These are phyloP conservation scores for Ornithoptera alexandrae DNA, from an alignment of 2,888 invertebrate genomes.

Conservation along the genomic window DNA sequence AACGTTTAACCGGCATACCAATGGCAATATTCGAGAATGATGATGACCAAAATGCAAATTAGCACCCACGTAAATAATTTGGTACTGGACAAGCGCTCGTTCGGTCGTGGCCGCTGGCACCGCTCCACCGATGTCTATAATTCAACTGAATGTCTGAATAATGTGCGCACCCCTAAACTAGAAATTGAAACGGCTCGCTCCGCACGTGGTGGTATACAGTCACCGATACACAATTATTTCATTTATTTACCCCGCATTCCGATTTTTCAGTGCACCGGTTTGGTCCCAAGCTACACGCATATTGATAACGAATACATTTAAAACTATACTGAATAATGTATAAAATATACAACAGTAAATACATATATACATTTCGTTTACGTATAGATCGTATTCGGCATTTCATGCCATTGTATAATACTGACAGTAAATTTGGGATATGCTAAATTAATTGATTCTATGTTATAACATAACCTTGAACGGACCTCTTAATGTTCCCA, in stretches of 20 bases:
- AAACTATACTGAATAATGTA: slow-evolving; percentile 40
- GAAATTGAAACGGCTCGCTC: slow-evolving; percentile 61
- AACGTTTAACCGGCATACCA: no score
- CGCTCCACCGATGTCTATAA: slow-evolving; percentile 37
- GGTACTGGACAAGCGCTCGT: slow-evolving; percentile 3
- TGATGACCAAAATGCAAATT: slow-evolving; percentile 8
- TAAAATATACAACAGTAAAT: slow-evolving; percentile 45
- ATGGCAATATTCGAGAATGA: neutral
- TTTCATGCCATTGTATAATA: slow-evolving; percentile 64
- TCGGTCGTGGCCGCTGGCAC: slow-evolving; percentile 25
- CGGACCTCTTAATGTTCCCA: no score
- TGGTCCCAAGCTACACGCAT: slow-evolving; percentile 60
- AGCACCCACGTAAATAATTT: slow-evolving; percentile 10
- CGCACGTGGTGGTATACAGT: slow-evolving; percentile 32
- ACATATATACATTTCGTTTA: slow-evolving; percentile 55
- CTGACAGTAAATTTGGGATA: slow-evolving; percentile 60
- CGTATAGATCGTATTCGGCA: slow-evolving; percentile 68
- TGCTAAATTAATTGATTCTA: slow-evolving; percentile 69
- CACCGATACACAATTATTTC: slow-evolving; percentile 46
- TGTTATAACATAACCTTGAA: slow-evolving; percentile 11
- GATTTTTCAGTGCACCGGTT: slow-evolving; percentile 70
- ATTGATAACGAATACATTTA: slow-evolving; percentile 32
- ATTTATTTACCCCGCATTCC: slow-evolving; percentile 52
- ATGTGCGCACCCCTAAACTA: slow-evolving; percentile 46
- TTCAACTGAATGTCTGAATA: slow-evolving; percentile 37